These are phyloP conservation scores for Drosophila varians DNA, from an alignment of 1,140 invertebrate genomes.

Conservation along the genomic window DNA sequence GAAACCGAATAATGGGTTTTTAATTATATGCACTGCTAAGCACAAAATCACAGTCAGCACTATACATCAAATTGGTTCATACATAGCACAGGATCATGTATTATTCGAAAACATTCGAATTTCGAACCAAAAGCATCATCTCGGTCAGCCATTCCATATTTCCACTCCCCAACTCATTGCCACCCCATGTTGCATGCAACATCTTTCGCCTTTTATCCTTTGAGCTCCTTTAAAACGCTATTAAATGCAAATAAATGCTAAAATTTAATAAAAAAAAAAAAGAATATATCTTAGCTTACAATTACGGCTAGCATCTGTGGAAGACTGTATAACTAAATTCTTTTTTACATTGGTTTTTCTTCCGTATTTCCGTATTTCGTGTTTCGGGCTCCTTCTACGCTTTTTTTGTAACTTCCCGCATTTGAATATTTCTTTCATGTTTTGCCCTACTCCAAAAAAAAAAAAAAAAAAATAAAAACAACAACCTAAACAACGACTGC, in stretches of 20 bases:
- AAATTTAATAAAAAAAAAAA: conserved; percentile 71
- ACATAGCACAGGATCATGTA: conserved; percentile 8
- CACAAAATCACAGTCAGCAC: conserved; percentile 58
- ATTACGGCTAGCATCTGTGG: conserved; percentile 44
- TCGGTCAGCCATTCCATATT: conserved; percentile 6
- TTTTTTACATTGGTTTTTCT: conserved; percentile 55
- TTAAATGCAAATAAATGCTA: conserved; percentile 77
- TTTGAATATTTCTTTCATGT: conserved; percentile 72
- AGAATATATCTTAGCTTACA: conserved; percentile 62
- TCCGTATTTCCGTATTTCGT: conserved; percentile 23
- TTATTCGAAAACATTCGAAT: not conserved
- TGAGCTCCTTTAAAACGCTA: conserved; percentile 31
- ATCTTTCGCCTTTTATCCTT: conserved; percentile 43
- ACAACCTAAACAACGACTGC: conserved; percentile 33
- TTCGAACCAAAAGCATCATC: conserved; percentile 24
- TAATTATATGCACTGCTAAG: conserved; percentile 70
- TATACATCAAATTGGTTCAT: conserved; percentile 19
- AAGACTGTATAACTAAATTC: conserved; percentile 51
- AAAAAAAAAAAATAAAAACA: conserved; percentile 28
- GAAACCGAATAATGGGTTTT: conserved; percentile 47
- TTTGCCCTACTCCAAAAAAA: conserved; percentile 43
- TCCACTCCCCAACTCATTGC: conserved; percentile 13
- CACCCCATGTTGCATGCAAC: conserved; percentile 53
- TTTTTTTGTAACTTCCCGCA: conserved; percentile 24
- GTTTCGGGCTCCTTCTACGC: conserved; percentile 3